These are phyloP conservation scores for Zaprionus africanus DNA, from an alignment of 1,140 invertebrate species.

Conservation along the genomic window DNA sequence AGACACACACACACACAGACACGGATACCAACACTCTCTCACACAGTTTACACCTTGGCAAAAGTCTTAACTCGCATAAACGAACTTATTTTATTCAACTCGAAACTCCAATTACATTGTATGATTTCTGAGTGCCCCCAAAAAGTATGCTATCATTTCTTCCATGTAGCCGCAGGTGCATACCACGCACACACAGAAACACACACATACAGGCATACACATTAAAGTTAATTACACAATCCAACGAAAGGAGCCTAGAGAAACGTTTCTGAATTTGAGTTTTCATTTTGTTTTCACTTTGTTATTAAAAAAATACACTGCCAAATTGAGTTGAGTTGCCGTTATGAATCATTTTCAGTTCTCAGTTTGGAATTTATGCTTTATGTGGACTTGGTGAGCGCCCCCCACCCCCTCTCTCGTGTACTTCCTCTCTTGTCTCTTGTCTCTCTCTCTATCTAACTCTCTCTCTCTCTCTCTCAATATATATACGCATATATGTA, in stretches of 20 bases:
- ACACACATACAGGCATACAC: neutral
- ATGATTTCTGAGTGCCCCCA: constrained; percentile 65
- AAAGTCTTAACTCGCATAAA: constrained; percentile 62
- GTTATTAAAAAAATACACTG: neutral
- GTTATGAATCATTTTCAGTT: constrained; percentile 27
- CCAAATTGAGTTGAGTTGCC: constrained; percentile 11
- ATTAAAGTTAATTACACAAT: constrained; percentile 2
- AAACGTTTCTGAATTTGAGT: neutral
- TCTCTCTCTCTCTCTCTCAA: constrained; percentile 63
- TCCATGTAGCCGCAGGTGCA: constrained; percentile 5
- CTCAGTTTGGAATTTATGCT: constrained; percentile 41
- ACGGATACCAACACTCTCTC: constrained; percentile 3
- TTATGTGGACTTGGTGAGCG: constrained; percentile 77
- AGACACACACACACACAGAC: constrained; percentile 9
- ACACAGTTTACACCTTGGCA: constrained; percentile 62
- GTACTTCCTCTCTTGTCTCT: constrained; percentile 60
- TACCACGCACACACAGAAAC: neutral
- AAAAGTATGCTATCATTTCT: constrained; percentile 9
- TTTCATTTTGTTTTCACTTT: neutral
- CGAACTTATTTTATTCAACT: constrained; percentile 49
- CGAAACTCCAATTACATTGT: constrained; percentile 47
- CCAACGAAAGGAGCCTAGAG: neutral
- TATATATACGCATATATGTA: constrained; percentile 56
- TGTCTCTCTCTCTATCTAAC: constrained; percentile 45
- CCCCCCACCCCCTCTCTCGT: constrained; percentile 29